These are phyloP conservation scores for Nasonia giraulti DNA, from an alignment of 1,140 invertebrate genomes.

Conservation along the genomic window DNA sequence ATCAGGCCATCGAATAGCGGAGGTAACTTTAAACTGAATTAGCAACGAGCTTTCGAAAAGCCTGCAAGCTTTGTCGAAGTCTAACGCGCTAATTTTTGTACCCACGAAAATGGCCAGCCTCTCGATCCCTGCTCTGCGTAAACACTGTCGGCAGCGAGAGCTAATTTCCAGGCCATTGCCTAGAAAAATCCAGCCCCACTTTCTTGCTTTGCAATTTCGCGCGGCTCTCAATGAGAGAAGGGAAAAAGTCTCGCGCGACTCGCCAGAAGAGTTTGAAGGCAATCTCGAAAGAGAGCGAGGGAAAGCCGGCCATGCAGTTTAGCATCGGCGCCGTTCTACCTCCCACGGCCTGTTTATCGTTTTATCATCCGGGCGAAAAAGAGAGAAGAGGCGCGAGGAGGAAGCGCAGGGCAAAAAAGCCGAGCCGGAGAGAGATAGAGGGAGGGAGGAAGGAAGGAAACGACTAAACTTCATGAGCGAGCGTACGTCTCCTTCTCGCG, in stretches of 20 bases:
- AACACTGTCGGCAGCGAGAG: neutral
- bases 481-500: neutral
- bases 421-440: neutral
- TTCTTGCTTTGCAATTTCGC: neutral
- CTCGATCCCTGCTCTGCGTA: neutral
- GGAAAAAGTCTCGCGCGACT: neutral
- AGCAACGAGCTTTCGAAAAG: no score
- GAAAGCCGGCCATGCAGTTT: neutral
- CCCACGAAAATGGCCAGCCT: no score
- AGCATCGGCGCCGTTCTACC: neutral
- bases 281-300: neutral
- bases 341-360: constrained; percentile 4
- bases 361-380: constrained; percentile 1
- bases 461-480: neutral
- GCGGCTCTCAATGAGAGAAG: neutral
- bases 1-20: no score
- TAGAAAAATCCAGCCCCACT: neutral
- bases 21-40: neutral
- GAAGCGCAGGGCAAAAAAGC: neutral
- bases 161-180: neutral
- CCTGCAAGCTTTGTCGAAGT: no score
- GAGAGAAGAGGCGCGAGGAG: neutral
- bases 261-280: no score
- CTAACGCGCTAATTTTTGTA: no score
- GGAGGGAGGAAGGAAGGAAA: neutral